Evolutionary conservation across 2,113 vertebrate genomes (phyloP).

Genomic region (Cyprinodon brontotheroides): DNA sequence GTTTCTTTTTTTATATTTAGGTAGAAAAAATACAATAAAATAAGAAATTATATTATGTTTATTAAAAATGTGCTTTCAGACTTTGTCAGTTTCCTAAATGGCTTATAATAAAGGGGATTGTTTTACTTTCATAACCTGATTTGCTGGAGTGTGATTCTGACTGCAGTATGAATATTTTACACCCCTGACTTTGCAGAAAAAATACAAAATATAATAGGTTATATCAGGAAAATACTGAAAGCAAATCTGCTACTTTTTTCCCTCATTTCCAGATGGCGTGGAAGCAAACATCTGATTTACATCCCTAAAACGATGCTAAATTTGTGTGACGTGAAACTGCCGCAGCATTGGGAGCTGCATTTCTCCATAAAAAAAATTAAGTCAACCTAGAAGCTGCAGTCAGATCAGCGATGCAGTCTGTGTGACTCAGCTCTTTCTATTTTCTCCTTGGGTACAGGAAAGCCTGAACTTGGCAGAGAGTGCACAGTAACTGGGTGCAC

Average conservation of each 20-base stretch:
- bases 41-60: not conserved
- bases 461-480: slow-evolving; percentile 37
- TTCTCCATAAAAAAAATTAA: slow-evolving; percentile 5
- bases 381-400: not conserved
- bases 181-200: not conserved
- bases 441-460: slow-evolving; percentile 31
- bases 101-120: not conserved
- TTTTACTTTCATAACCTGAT: not conserved
- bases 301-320: not conserved
- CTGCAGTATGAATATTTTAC: not conserved
- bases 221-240: not conserved
- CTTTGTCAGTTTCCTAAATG: no score
- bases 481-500: slow-evolving; percentile 40
- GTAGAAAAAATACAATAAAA: no score
- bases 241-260: no score
- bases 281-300: not conserved
- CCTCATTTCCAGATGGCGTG: no score
- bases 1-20: not conserved
- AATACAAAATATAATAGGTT: not conserved
- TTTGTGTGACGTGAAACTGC: not conserved
- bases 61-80: no score
- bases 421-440: slow-evolving; percentile 66
- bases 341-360: not conserved
- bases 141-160: not conserved
- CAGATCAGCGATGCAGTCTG: slow-evolving; percentile 50